Evolutionary conservation across 2,888 invertebrate genomes (phyloP).

Genomic region (Drosophila pseudotakahashii): DNA sequence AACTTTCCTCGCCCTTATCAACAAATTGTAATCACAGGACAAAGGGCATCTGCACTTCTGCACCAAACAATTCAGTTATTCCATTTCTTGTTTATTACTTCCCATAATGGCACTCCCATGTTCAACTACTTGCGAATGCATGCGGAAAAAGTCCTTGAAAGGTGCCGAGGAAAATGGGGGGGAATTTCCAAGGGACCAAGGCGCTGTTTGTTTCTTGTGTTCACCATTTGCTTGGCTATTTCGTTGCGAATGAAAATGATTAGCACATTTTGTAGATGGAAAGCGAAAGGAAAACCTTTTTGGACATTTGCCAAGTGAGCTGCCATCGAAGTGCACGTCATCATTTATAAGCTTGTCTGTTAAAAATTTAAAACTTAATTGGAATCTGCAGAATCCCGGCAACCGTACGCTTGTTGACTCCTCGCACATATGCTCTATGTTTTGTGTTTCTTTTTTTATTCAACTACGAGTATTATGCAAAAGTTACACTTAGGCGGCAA

Average conservation of each 20-base stretch:
- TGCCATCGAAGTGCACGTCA: conserved; percentile 20
- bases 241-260: conserved; percentile 36
- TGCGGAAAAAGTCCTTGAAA: conserved; percentile 43
- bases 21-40: background rate
- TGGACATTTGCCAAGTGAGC: conserved; percentile 20
- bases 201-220: conserved; percentile 13
- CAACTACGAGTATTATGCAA: conserved; percentile 39
- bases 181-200: background rate
- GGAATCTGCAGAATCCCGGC: conserved; percentile 36
- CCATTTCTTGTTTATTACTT: conserved; percentile 44
- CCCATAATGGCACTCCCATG: conserved; percentile 45
- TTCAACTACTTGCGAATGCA: conserved; percentile 37
- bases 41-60: conserved; percentile 31
- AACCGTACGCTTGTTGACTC: conserved; percentile 40
- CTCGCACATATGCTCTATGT: conserved; percentile 28
- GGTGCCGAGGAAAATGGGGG: conserved; percentile 6
- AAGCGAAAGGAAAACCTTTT: conserved; percentile 10
- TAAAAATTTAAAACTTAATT: conserved; percentile 50
- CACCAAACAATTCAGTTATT: conserved; percentile 21
- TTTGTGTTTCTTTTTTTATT: conserved; percentile 16
- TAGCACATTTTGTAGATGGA: conserved; percentile 34
- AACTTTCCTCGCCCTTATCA: no score
- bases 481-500: conserved; percentile 29
- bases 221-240: conserved; percentile 8
- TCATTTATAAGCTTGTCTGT: conserved; percentile 41